These are phyloP conservation scores for Drosophila ambigua DNA, from an alignment of 1,140 invertebrate genomes.

Conservation along the genomic window DNA sequence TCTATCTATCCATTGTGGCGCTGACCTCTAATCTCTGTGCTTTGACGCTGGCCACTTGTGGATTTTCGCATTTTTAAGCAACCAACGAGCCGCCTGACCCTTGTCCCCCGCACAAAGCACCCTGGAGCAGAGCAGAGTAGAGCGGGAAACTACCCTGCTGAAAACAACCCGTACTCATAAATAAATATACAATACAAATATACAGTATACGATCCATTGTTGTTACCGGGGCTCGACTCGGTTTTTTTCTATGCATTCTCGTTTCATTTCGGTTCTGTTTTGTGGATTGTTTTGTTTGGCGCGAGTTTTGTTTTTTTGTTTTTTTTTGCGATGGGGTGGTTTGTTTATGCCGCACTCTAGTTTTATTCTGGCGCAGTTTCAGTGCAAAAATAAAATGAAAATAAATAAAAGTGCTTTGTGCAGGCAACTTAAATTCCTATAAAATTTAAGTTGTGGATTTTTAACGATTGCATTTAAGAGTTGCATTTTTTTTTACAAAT, in stretches of 20 bases:
- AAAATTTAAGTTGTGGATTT: constrained; percentile 32
- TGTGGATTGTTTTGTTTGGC: constrained; percentile 69
- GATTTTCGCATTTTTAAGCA: constrained; percentile 73
- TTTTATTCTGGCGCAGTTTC: constrained; percentile 23
- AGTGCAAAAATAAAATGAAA: constrained; percentile 40
- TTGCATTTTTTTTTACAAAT: not conserved
- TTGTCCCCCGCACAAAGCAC: constrained; percentile 20
- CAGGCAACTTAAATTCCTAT: constrained; percentile 42
- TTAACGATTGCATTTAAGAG: constrained; percentile 24
- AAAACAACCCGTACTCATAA: constrained; percentile 79
- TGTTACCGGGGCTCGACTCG: constrained; percentile 31
- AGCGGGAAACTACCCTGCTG: constrained; percentile 23
- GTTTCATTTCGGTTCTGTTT: constrained; percentile 7
- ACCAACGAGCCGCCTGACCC: constrained; percentile 62
- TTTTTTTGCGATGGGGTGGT: constrained; percentile 12
- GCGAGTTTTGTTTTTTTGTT: constrained; percentile 30
- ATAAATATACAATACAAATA: constrained; percentile 54
- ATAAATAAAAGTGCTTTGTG: constrained; percentile 48
- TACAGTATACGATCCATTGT: constrained; percentile 42
- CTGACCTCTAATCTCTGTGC: constrained; percentile 5
- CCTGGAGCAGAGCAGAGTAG: constrained; percentile 9
- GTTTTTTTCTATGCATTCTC: not conserved
- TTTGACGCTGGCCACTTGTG: constrained; percentile 62
- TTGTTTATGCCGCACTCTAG: constrained; percentile 38
- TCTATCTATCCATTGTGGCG: constrained; percentile 10